Percentiles rank a stretch among this genome's conserved stretches.
These are phyloP conservation scores for Scaptomyza caliginosa DNA, from an alignment of 2,888 invertebrate genomes.

Conservation along the genomic window DNA sequence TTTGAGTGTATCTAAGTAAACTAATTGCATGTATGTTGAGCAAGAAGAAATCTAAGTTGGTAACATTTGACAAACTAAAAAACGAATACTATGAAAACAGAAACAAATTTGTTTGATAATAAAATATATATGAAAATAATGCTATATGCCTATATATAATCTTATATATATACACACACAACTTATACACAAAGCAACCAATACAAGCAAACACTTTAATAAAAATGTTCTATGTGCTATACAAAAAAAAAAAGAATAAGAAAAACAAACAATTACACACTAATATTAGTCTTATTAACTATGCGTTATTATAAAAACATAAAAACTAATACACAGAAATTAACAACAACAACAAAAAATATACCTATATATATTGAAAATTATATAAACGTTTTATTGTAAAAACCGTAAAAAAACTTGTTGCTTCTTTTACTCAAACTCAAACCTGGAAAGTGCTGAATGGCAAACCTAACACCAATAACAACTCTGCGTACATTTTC, in stretches of 20 bases:
- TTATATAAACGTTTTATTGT: conserved; percentile 81
- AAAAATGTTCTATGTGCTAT: conserved; percentile 56
- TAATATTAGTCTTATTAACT: conserved; percentile 58
- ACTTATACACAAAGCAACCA: conserved; percentile 52
- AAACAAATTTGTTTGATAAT: conserved; percentile 42
- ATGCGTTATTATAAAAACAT: conserved; percentile 52
- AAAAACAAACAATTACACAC: conserved; percentile 14
- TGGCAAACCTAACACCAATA: conserved; percentile 56
- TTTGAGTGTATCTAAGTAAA: conserved; percentile 37
- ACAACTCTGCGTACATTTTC: conserved; percentile 45
- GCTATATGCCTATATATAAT: conserved; percentile 40
- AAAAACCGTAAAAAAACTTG: conserved; percentile 77
- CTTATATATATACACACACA: conserved; percentile 58
- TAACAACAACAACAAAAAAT: conserved; percentile 39
- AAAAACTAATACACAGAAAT: conserved; percentile 39
- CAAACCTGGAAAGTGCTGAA: conserved; percentile 67
- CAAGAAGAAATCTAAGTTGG: conserved; percentile 34
- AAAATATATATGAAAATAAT: conserved; percentile 9
- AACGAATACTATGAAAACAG: conserved; percentile 12
- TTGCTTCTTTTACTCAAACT: conserved; percentile 74
- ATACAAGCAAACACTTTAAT: conserved; percentile 47
- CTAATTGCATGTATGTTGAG: conserved; percentile 52
- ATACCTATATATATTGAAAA: conserved; percentile 61
- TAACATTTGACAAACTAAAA: conserved; percentile 7
- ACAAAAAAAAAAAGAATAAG: conserved; percentile 22